These are phyloP conservation scores for Harpegnathos saltator DNA, from an alignment of 1,140 invertebrate species.

Conservation along the genomic window DNA sequence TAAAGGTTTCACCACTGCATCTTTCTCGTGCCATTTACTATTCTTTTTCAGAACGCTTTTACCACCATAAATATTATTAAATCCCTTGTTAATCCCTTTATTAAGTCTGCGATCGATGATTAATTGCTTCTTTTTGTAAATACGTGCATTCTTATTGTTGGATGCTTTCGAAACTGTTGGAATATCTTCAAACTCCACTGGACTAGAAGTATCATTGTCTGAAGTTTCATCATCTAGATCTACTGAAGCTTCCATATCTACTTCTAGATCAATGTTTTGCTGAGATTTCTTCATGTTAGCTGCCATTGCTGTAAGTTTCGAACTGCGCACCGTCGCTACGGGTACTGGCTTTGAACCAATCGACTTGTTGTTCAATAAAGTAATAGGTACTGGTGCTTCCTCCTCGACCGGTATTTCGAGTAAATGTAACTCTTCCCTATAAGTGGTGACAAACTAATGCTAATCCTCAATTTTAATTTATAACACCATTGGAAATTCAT, in stretches of 20 bases:
- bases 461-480: slow-evolving; percentile 53
- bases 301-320: slow-evolving; percentile 83
- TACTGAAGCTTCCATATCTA: slow-evolving; percentile 62
- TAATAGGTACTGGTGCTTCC: slow-evolving; percentile 34
- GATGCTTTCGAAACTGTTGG: slow-evolving; percentile 74
- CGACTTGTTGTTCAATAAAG: slow-evolving; percentile 58
- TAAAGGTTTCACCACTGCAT: not conserved
- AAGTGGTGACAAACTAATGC: slow-evolving; percentile 67
- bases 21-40: not conserved
- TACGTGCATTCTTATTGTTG: slow-evolving; percentile 14
- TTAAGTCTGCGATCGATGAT: slow-evolving; percentile 2
- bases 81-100: not conserved
- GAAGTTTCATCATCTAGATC: slow-evolving; percentile 64
- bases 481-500: slow-evolving; percentile 42
- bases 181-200: slow-evolving; percentile 78
- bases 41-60: not conserved
- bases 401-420: slow-evolving; percentile 75
- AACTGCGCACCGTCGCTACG: slow-evolving; percentile 79
- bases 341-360: slow-evolving; percentile 77
- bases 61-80: slow-evolving; percentile 33
- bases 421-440: slow-evolving; percentile 81
- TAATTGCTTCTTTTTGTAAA: not conserved
- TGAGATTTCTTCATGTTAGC: slow-evolving; percentile 80
- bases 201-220: slow-evolving; percentile 61
- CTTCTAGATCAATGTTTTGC: slow-evolving; percentile 59